Percentiles rank a stretch among this genome's conserved stretches.
These are phyloP conservation scores for Caenorhabditis latens DNA, from an alignment of 1,140 invertebrate species.

Conservation along the genomic window DNA sequence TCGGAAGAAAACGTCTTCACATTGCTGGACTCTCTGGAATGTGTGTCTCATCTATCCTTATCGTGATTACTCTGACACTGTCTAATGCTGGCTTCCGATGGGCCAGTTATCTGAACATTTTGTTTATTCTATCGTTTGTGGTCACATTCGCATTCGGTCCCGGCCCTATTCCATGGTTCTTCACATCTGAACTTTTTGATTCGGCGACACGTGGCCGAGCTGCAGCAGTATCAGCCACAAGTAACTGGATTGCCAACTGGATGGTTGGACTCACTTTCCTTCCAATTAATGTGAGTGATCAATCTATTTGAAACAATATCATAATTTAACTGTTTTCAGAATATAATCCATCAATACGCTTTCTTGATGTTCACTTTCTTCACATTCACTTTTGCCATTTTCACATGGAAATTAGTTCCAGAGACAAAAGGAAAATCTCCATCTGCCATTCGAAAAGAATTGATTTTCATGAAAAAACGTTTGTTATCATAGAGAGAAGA, in stretches of 20 bases:
- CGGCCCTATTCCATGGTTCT: constrained; percentile 34
- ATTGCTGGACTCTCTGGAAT: constrained; percentile 35
- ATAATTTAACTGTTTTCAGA: neutral
- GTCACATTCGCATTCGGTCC: constrained; percentile 38
- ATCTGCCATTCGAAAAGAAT: constrained; percentile 19
- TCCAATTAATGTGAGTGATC: constrained; percentile 24
- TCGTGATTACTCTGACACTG: constrained; percentile 29
- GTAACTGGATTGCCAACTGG: constrained; percentile 35
- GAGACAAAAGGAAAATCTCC: constrained; percentile 43
- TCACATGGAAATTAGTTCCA: constrained; percentile 43
- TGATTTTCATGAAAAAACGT: constrained; percentile 15
- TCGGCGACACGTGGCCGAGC: constrained; percentile 22
- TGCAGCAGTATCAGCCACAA: constrained; percentile 1
- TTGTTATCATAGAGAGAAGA: neutral
- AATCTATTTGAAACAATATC: neutral
- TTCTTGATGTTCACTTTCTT: constrained; percentile 47
- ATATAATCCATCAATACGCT: constrained; percentile 44
- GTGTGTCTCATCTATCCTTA: constrained; percentile 34
- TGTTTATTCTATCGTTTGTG: constrained; percentile 43
- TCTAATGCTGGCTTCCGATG: constrained; percentile 24
- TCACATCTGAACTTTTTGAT: constrained; percentile 35
- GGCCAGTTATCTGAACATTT: constrained; percentile 14
- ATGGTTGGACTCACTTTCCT: constrained; percentile 38
- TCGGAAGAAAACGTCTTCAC: constrained; percentile 50
- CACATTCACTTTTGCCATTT: constrained; percentile 41